Evolutionary conservation across 2,888 invertebrate genomes (phyloP), one percentile per base, ranked within the genome.

Genomic region (Bhutanitis thaidina): DNA sequence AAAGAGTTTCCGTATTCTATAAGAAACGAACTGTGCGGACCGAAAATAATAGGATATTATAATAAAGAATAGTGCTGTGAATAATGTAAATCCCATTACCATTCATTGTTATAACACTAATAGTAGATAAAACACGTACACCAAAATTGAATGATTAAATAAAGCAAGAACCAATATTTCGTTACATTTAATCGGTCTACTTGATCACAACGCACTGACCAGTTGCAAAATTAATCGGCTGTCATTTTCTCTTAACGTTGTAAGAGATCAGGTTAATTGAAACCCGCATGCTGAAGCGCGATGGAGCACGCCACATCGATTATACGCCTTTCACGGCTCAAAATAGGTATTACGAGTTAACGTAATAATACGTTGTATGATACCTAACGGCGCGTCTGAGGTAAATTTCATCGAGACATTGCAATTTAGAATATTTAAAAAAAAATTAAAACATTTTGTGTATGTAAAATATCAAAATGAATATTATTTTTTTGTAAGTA

Each of bases 221-320:
- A 16, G 39, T 16, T 29, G 25, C 14, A n/a, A 38, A 34, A 16
- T 14, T 34, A 43, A 49, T 38, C n/a, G 36, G 29, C 43, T 44
- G 44, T 39, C 50, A 44, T 44, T 39, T 44, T 38, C 44, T 29
- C 38, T 40, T 25, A 39, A 50, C 32, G 20, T 40, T 41, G 34
- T 34, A 44, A 44, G 32, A 43, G 32, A 44, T 50, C 38, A 27
- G 25, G 25, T 34, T 44, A 43, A 50, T 44, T 44, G 43, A 50
- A 38, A 34, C 14, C 43, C 32, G 32, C 32, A 39, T 35, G 25
- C 25, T 32, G 39, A 44, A 50, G 44, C 44, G 30, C 43, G 49
- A 36, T 49, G 36, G 36, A 35, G 29, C 36, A 43, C 36, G 49
- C 36, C 36, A 43, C 36, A 37, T 43, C 37, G 43, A 35, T 43